Evolutionary conservation across 2,888 invertebrate genomes (phyloP).

Genomic region (Oeneis ivallda): DNA sequence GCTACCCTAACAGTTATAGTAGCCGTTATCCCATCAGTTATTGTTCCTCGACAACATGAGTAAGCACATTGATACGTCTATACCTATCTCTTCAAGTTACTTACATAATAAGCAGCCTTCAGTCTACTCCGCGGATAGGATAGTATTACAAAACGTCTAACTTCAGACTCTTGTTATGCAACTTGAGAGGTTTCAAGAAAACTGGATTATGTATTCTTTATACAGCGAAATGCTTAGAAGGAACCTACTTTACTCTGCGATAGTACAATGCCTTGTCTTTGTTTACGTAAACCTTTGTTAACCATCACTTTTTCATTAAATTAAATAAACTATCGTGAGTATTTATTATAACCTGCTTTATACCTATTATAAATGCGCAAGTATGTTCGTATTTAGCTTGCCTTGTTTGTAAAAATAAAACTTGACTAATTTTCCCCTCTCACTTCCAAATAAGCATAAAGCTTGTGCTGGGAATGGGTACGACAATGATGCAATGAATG

Average conservation of each 20-base stretch:
- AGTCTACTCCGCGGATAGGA: slow-evolving; percentile 1
- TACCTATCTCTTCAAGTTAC: background rate
- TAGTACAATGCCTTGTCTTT: background rate
- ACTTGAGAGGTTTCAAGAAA: slow-evolving; percentile 56
- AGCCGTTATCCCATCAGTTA: no score
- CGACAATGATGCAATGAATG: no score
- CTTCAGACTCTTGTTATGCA: slow-evolving; percentile 41
- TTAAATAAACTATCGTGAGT: no score
- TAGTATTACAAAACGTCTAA: slow-evolving; percentile 29
- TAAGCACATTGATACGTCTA: background rate
- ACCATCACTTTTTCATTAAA: background rate
- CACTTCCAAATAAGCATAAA: no score
- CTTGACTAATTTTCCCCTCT: no score
- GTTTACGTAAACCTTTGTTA: background rate
- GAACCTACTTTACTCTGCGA: slow-evolving; percentile 1
- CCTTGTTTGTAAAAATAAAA: no score
- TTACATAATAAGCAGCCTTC: slow-evolving; percentile 11
- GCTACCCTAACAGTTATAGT: no score
- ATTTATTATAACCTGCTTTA: no score
- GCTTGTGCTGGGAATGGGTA: no score
- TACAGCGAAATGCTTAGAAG: slow-evolving; percentile 20
- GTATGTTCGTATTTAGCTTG: no score
- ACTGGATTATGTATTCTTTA: slow-evolving; percentile 42
- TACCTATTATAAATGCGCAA: no score
- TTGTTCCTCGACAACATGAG: background rate